A percentile compares a stretch with the other conserved stretches of the same genome.
Evolutionary conservation across 2,113 vertebrate genomes (phyloP).

Genomic region (Laticauda colubrina): DNA sequence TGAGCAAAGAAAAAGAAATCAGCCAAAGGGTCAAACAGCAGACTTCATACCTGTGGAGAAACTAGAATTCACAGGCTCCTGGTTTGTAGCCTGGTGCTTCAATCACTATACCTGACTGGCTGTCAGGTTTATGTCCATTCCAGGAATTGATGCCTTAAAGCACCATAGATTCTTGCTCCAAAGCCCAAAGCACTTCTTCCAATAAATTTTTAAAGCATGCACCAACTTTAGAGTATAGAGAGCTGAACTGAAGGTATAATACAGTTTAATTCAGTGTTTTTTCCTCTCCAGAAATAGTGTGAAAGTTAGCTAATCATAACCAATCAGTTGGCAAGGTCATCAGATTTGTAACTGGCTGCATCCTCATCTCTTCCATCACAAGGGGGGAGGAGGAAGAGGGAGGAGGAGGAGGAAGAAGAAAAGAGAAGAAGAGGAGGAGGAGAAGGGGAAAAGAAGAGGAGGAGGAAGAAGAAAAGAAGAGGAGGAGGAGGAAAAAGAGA

Average conservation of each 20-base stretch:
- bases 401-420: neutral
- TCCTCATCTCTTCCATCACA: neutral
- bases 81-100: neutral
- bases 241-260: neutral
- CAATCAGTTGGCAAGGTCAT: neutral
- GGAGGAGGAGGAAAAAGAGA: rapidly evolving
- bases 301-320: neutral
- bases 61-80: neutral
- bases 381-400: neutral
- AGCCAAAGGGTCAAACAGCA: neutral
- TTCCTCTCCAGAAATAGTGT: neutral
- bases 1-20: neutral
- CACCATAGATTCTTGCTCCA: neutral
- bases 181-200: neutral
- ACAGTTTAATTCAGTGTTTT: neutral
- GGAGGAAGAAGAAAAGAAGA: neutral
- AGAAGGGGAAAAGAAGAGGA: neutral
- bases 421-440: neutral
- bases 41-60: neutral
- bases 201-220: neutral
- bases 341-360: neutral
- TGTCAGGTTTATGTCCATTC: neutral
- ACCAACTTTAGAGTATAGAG: no score
- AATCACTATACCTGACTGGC: neutral
- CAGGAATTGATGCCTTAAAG: neutral